Evolutionary conservation across 1,140 invertebrate genomes (phyloP).

Genomic region (Drosophila novamexicana): DNA sequence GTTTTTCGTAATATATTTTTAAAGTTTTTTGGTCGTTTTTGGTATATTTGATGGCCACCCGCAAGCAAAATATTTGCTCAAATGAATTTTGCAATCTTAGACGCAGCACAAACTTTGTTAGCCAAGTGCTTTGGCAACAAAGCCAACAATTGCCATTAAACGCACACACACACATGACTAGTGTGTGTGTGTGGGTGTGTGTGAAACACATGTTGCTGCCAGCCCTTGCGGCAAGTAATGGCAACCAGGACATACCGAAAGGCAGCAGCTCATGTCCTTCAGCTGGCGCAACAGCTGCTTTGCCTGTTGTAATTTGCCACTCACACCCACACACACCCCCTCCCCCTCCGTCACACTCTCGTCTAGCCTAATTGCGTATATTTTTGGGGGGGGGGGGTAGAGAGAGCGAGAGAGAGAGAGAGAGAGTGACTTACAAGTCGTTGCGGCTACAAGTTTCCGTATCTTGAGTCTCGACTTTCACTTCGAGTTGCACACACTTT

Average conservation of each 20-base stretch:
- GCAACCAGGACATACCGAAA: slow-evolving; percentile 25
- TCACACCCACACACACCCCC: background rate
- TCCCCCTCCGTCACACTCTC: background rate
- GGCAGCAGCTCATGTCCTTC: slow-evolving; percentile 38
- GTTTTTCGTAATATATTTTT: no score
- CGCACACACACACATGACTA: background rate
- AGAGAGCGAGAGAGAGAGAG: background rate
- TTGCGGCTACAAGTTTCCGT: slow-evolving; percentile 41
- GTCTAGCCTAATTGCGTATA: slow-evolving; percentile 66
- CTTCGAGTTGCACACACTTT: slow-evolving; percentile 13
- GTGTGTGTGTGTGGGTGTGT: background rate
- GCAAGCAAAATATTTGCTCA: slow-evolving; percentile 33
- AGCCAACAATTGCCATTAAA: slow-evolving; percentile 53
- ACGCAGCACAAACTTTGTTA: slow-evolving; percentile 28
- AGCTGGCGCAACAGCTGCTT: slow-evolving; percentile 64
- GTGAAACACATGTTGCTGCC: slow-evolving; percentile 51
- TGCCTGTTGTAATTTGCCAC: slow-evolving; percentile 48
- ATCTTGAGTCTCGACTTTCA: slow-evolving; percentile 27
- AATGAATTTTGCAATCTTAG: slow-evolving; percentile 27
- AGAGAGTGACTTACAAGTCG: slow-evolving; percentile 44
- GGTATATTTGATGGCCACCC: background rate
- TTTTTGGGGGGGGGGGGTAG: slow-evolving; percentile 6
- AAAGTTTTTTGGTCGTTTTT: background rate
- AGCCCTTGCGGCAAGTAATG: slow-evolving; percentile 12
- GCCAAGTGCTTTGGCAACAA: slow-evolving; percentile 25